phyloP scores from a whole-genome alignment of 1,140 invertebrate genomes.

The Drosophila willistoni region DNA sequence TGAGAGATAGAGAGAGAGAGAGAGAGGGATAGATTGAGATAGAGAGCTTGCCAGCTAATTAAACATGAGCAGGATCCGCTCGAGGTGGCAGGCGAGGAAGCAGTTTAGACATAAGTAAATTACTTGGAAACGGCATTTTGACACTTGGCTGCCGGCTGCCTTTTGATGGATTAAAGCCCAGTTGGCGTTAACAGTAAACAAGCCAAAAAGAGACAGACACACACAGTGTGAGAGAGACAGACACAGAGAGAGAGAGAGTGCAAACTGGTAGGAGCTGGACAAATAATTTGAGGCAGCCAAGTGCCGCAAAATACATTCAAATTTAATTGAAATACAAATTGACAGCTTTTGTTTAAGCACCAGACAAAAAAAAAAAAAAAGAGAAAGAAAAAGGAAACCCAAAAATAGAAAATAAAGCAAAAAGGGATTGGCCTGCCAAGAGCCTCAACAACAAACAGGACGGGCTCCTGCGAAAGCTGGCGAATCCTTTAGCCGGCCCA shows the following conservation, averaged over 20 bases:
- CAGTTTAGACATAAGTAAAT: conserved; percentile 69
- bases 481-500: conserved; percentile 32
- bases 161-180: conserved; percentile 52
- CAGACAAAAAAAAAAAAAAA: conserved; percentile 22
- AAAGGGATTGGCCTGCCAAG: neutral
- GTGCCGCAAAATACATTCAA: conserved; percentile 65
- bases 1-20: neutral
- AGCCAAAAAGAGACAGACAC: neutral
- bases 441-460: too few species aligned
- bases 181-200: conserved; percentile 39
- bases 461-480: too few species aligned
- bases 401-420: neutral
- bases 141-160: conserved; percentile 68
- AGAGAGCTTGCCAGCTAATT: conserved; percentile 11
- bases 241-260: neutral
- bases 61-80: conserved; percentile 14
- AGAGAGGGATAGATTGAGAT: neutral
- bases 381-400: neutral
- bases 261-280: neutral
- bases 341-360: conserved; percentile 65
- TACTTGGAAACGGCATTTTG: conserved; percentile 73
- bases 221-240: neutral
- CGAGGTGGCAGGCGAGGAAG: conserved; percentile 21
- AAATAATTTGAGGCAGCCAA: conserved; percentile 38
- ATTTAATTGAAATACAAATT: conserved; percentile 77